Evolutionary conservation across 2,113 vertebrate species (phyloP).

Genomic region (Platichthys flesus): DNA sequence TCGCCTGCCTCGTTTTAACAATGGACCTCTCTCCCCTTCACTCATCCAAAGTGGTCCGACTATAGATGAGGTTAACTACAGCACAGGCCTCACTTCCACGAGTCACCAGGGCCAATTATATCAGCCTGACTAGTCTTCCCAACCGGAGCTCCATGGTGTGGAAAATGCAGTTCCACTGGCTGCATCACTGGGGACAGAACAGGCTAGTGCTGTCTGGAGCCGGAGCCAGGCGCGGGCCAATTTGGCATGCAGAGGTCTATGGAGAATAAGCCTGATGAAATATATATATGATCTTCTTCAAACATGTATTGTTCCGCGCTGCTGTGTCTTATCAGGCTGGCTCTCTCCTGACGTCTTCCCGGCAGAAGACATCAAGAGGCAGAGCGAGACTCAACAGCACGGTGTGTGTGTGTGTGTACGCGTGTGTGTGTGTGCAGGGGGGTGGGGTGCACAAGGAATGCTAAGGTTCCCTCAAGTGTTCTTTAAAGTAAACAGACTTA

Average conservation of each 20-base stretch:
- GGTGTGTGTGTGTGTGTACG: background rate
- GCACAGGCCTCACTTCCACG: conserved; percentile 75
- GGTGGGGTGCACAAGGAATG: conserved; percentile 40
- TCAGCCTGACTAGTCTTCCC: conserved; percentile 78
- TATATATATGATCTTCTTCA: conserved; percentile 85
- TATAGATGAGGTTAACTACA: conserved; percentile 82
- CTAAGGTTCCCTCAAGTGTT: conserved; percentile 13
- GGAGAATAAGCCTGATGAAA: conserved; percentile 84
- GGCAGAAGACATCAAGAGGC: conserved; percentile 49
- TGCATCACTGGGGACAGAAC: conserved; percentile 81
- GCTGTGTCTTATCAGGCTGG: conserved; percentile 77
- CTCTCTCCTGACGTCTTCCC: conserved; percentile 65
- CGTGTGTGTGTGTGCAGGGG: background rate
- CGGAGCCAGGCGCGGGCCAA: conserved; percentile 73
- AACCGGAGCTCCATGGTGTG: conserved; percentile 81
- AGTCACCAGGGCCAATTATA: conserved; percentile 85
- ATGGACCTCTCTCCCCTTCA: conserved; percentile 72
- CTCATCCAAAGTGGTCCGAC: conserved; percentile 76
- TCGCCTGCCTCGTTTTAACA: conserved; percentile 67
- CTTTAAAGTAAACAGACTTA: conserved; percentile 20
- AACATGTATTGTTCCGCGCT: conserved; percentile 83
- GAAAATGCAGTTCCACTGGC: conserved; percentile 83
- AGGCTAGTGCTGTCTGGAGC: conserved; percentile 76
- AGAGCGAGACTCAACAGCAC: conserved; percentile 58
- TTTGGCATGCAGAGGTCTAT: conserved; percentile 81